These are phyloP conservation scores for Sander lucioperca DNA, from an alignment of 2,113 vertebrate species.

Conservation along the genomic window DNA sequence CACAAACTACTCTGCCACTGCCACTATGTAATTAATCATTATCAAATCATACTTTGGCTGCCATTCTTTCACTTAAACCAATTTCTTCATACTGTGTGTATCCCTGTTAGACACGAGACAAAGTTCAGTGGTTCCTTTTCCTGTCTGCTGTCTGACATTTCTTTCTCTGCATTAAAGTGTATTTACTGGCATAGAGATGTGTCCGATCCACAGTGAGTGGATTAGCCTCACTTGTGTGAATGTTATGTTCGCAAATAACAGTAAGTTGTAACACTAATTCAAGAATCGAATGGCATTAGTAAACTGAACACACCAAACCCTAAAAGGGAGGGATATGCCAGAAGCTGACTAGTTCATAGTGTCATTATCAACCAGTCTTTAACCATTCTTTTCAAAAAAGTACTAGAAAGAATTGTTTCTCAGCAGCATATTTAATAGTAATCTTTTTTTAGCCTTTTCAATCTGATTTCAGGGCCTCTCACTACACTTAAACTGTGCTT, in stretches of 20 bases:
- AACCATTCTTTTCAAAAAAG: neutral
- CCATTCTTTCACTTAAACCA: neutral
- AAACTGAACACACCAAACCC: neutral
- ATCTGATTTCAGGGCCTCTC: neutral
- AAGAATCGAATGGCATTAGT: neutral
- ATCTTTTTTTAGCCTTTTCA: neutral
- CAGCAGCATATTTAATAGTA: neutral
- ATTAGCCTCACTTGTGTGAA: neutral
- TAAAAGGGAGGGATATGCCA: neutral
- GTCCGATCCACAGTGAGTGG: neutral
- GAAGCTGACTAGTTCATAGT: neutral
- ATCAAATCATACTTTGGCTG: neutral
- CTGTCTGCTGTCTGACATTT: neutral
- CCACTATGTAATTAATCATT: neutral
- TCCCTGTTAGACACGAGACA: neutral
- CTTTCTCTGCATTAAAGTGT: neutral
- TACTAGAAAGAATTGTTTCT: neutral
- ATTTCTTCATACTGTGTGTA: neutral
- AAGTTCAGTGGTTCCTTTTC: neutral
- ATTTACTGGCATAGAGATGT: neutral
- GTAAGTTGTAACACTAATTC: neutral
- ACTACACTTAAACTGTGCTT: neutral
- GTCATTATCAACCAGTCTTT: neutral
- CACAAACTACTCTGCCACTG: neutral
- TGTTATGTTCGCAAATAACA: neutral